phyloP scores from a whole-genome alignment of 2,888 invertebrate genomes.

The Merodon equestris region DNA sequence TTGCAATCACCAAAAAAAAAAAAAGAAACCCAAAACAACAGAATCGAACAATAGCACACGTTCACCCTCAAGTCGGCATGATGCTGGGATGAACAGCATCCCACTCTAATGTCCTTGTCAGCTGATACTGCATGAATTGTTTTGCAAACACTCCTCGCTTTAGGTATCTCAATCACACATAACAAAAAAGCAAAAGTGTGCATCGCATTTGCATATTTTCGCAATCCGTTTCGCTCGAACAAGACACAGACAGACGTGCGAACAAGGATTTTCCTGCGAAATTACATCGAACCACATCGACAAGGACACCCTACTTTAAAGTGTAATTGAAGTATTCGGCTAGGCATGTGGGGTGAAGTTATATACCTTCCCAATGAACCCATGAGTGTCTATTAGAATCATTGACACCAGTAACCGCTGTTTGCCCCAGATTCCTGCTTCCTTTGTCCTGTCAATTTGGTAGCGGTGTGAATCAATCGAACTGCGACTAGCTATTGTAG shows the following conservation, averaged over 20 bases:
- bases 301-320: constrained; percentile 52
- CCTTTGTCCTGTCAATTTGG: constrained; percentile 63
- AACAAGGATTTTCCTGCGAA: constrained; percentile 59
- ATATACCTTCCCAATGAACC: constrained; percentile 51
- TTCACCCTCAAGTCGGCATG: constrained; percentile 42
- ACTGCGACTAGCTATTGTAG: background rate
- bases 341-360: constrained; percentile 14
- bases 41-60: constrained; percentile 59
- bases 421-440: constrained; percentile 55
- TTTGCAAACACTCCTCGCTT: constrained; percentile 66
- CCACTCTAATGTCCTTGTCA: constrained; percentile 51
- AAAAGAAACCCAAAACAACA: too few relatives aligned
- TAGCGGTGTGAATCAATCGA: constrained; percentile 62
- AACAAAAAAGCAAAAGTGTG: constrained; percentile 41
- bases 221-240: constrained; percentile 62
- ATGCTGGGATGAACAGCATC: constrained; percentile 1
- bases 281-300: constrained; percentile 38
- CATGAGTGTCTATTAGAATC: constrained; percentile 57
- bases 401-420: constrained; percentile 68
- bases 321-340: constrained; percentile 60
- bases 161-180: constrained; percentile 37
- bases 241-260: constrained; percentile 61
- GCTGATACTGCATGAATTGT: constrained; percentile 52
- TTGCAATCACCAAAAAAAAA: background rate
- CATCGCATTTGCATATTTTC: constrained; percentile 64